phyloP scores from a whole-genome alignment of 2,888 invertebrate genomes.

The Lapara coniferarum region DNA sequence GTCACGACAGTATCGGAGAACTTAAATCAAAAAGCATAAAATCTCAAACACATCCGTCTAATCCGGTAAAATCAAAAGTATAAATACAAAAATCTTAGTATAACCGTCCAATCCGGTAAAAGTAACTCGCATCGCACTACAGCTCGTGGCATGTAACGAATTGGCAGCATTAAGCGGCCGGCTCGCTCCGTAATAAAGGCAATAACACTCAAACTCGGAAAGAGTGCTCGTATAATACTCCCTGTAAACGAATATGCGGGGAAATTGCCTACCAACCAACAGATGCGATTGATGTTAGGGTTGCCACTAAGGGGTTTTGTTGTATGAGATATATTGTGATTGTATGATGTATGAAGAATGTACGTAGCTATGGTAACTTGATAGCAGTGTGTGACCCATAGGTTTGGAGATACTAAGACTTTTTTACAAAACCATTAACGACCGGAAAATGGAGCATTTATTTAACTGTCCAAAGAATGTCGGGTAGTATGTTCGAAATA shows the following conservation, averaged over 20 bases:
- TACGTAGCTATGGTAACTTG: no score
- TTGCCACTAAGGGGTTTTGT: neutral
- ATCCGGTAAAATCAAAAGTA: constrained; percentile 30
- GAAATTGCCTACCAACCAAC: constrained; percentile 74
- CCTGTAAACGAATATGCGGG: constrained; percentile 81
- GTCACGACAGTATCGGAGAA: neutral
- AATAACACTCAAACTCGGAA: constrained; percentile 77
- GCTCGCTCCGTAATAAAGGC: constrained; percentile 68
- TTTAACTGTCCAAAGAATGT: no score
- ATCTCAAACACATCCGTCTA: constrained; percentile 10
- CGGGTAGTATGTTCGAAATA: no score
- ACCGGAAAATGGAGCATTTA: no score
- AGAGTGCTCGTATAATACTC: constrained; percentile 76
- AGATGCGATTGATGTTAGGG: constrained; percentile 68
- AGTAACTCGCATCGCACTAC: no score
- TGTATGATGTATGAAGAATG: no score
- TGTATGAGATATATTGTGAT: no score
- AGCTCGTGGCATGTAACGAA: constrained; percentile 44
- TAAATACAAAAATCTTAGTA: constrained; percentile 9
- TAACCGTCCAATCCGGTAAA: no score
- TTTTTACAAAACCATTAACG: no score
- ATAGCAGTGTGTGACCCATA: no score
- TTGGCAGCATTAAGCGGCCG: constrained; percentile 66
- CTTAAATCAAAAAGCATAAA: neutral
- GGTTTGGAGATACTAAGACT: no score